These are phyloP conservation scores for Drosophila ogumai DNA, from an alignment of 1,140 invertebrate genomes.

Conservation along the genomic window DNA sequence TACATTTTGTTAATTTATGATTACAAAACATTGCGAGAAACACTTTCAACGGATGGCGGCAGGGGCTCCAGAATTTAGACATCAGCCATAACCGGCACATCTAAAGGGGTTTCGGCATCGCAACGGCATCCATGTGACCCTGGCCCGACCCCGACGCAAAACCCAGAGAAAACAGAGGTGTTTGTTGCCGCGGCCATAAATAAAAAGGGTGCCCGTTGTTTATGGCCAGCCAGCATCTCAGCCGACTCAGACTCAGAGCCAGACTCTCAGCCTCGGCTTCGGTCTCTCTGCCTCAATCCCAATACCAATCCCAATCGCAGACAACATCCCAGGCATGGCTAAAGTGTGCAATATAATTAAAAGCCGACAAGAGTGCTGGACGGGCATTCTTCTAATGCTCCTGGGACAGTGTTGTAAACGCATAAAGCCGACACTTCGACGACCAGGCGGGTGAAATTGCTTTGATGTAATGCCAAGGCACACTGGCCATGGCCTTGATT, in stretches of 20 bases:
- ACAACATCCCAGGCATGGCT: constrained; percentile 66
- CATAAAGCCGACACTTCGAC: constrained; percentile 68
- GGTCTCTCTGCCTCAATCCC: constrained; percentile 14
- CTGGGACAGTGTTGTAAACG: constrained; percentile 69
- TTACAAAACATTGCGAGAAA: constrained; percentile 82
- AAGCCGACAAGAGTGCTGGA: constrained; percentile 77
- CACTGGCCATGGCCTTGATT: constrained; percentile 22
- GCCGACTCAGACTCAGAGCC: constrained; percentile 22
- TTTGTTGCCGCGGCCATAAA: constrained; percentile 80
- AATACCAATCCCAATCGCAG: constrained; percentile 40
- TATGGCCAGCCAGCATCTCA: constrained; percentile 61
- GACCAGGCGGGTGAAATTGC: constrained; percentile 39
- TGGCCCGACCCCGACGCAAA: constrained; percentile 54
- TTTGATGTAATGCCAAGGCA: constrained; percentile 71
- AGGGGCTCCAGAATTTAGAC: constrained; percentile 67
- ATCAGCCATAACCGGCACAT: constrained; percentile 62
- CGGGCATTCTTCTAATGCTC: constrained; percentile 73
- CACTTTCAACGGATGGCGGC: constrained; percentile 46
- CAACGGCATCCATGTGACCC: constrained; percentile 30
- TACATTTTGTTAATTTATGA: constrained; percentile 85
- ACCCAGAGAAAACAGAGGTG: constrained; percentile 66
- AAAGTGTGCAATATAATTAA: constrained; percentile 85
- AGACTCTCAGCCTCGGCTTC: constrained; percentile 15
- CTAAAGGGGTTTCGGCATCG: constrained; percentile 41
- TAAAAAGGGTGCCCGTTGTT: constrained; percentile 82